These are phyloP conservation scores for Drosophila miranda DNA, from an alignment of 1,140 invertebrate genomes.

Conservation along the genomic window DNA sequence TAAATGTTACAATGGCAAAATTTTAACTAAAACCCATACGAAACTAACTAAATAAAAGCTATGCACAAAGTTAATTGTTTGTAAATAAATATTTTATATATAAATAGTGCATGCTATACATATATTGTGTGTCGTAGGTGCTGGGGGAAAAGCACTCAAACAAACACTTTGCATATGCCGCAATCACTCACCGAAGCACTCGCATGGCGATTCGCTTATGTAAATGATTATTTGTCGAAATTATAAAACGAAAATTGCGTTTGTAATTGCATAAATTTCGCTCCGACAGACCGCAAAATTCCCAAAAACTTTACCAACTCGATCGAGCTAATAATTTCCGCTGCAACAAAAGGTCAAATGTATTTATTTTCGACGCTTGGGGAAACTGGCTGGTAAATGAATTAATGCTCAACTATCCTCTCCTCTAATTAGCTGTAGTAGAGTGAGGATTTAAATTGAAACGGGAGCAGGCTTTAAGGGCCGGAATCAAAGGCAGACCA, in stretches of 20 bases:
- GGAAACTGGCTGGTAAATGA: slow-evolving; percentile 60
- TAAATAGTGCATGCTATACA: slow-evolving; percentile 31
- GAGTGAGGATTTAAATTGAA: slow-evolving; percentile 7
- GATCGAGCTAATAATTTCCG: slow-evolving; percentile 1
- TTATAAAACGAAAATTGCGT: slow-evolving; percentile 68
- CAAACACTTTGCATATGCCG: slow-evolving; percentile 49
- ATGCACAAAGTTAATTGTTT: slow-evolving; percentile 69
- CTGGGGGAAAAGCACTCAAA: slow-evolving; percentile 54
- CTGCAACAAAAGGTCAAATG: slow-evolving; percentile 38
- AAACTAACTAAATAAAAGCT: slow-evolving; percentile 49
- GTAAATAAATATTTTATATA: slow-evolving; percentile 78
- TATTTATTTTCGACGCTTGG: slow-evolving; percentile 68
- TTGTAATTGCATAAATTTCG: slow-evolving; percentile 50
- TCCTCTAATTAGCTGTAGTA: slow-evolving; percentile 47
- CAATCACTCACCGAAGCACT: slow-evolving; percentile 2
- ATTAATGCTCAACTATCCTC: slow-evolving; percentile 43
- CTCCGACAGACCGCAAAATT: slow-evolving; percentile 54
- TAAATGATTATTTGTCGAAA: slow-evolving; percentile 69
- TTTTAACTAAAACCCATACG: slow-evolving; percentile 40
- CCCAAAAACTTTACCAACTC: slow-evolving; percentile 13
- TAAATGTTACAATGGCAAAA: slow-evolving; percentile 26
- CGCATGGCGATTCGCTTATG: slow-evolving; percentile 24
- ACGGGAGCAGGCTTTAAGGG: slow-evolving; percentile 10
- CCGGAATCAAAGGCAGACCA: too few relatives aligned
- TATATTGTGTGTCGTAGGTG: slow-evolving; percentile 1